Percentiles rank a stretch among this genome's conserved stretches.
These are phyloP conservation scores for Mesopsocus fuscifrons DNA, from an alignment of 2,888 invertebrate genomes.

Conservation along the genomic window DNA sequence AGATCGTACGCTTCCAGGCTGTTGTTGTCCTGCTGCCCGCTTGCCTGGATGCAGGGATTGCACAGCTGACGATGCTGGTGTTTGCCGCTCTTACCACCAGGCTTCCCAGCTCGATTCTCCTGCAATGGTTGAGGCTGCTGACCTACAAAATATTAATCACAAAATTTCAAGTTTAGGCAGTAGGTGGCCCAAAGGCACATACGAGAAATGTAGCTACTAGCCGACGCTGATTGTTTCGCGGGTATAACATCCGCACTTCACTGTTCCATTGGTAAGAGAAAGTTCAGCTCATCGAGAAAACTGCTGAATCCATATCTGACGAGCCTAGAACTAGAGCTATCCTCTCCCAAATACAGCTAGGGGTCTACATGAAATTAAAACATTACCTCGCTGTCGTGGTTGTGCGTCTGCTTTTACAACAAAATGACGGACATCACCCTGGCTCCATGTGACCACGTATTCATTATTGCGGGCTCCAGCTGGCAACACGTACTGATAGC, in stretches of 20 bases:
- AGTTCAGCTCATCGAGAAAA: too few species aligned
- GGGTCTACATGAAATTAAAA: too few species aligned
- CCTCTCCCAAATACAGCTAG: too few species aligned
- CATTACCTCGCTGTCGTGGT: conserved; percentile 11
- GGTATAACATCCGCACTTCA: too few species aligned
- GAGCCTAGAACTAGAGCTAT: too few species aligned
- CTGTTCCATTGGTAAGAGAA: too few species aligned
- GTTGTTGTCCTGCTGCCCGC: conserved; percentile 43
- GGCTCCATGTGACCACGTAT: conserved; percentile 48
- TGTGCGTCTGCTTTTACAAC: conserved; percentile 11
- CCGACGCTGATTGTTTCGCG: too few species aligned
- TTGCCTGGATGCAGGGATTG: conserved; percentile 47
- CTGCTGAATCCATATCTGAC: too few species aligned
- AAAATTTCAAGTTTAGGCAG: too few species aligned
- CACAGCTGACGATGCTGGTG: conserved; percentile 33
- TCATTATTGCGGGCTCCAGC: conserved; percentile 43
- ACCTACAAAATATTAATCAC: background rate
- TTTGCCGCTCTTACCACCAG: conserved; percentile 16
- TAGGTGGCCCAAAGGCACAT: too few species aligned
- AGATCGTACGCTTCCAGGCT: conserved; percentile 73
- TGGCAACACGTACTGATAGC: conserved; percentile 50
- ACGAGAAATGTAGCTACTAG: too few species aligned
- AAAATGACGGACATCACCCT: conserved; percentile 22
- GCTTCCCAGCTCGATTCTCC: conserved; percentile 20
- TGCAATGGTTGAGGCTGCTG: conserved; percentile 17